Conservation (phyloP, 2,888 invertebrate genomes). For the Drosophila lutescens region DNA sequence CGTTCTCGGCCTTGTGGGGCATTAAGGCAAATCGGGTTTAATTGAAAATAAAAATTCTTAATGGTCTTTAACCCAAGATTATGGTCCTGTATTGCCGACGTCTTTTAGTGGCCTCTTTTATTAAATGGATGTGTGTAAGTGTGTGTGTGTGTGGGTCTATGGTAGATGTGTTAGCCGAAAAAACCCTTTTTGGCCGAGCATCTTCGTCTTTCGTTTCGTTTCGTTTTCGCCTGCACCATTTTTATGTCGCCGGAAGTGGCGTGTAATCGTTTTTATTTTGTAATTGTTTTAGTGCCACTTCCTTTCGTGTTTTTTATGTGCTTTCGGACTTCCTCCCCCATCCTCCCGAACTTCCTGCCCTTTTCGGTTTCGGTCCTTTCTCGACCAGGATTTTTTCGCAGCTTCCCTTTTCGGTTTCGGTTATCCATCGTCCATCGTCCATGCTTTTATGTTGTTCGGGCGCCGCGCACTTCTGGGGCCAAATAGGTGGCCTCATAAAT, state of each 20-base stretch:
- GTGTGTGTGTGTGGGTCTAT: background rate
- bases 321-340: conserved; percentile 38
- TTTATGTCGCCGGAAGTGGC: conserved; percentile 79
- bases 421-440: conserved; percentile 43
- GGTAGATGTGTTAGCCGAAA: conserved; percentile 21
- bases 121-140: conserved; percentile 54
- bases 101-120: conserved; percentile 77
- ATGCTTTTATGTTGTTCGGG: conserved; percentile 50
- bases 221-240: conserved; percentile 66
- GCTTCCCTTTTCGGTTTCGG: conserved; percentile 31
- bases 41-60: conserved; percentile 82
- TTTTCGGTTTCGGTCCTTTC: conserved; percentile 30
- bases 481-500: conserved; percentile 81
- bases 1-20: conserved; percentile 79
- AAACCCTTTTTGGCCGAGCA: conserved; percentile 40
- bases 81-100: conserved; percentile 72
- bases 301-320: conserved; percentile 80
- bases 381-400: conserved; percentile 46
- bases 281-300: conserved; percentile 80
- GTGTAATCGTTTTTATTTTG: conserved; percentile 80
- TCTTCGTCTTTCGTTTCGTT: conserved; percentile 31
- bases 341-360: conserved; percentile 22
- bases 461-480: conserved; percentile 72
- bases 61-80: conserved; percentile 81
- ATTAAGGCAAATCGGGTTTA: conserved; percentile 81